Evolutionary conservation across 2,113 vertebrate genomes (phyloP).

Genomic region (Trogon surrucura): DNA sequence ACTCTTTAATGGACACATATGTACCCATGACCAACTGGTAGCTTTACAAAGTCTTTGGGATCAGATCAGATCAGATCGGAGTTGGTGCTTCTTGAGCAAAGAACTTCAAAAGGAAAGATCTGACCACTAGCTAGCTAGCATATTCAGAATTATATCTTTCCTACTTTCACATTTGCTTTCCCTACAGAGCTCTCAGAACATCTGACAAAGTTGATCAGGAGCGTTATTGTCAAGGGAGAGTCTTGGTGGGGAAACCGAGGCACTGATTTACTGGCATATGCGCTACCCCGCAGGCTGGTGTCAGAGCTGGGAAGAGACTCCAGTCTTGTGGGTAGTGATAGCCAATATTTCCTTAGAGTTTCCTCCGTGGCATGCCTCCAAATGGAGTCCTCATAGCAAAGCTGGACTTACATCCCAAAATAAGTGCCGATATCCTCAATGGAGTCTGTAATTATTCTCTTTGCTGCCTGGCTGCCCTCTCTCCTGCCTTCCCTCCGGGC

Average conservation of each 20-base stretch:
- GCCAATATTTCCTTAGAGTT: constrained; percentile 32
- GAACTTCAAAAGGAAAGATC: background rate
- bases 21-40: background rate
- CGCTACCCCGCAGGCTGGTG: background rate
- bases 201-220: background rate
- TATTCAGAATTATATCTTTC: background rate
- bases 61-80: background rate
- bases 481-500: constrained; percentile 52
- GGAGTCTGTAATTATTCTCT: constrained; percentile 50
- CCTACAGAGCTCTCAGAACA: background rate
- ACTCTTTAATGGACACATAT: background rate
- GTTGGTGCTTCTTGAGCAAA: background rate
- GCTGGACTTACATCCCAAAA: constrained; percentile 38
- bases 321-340: background rate
- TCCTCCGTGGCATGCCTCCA: constrained; percentile 33
- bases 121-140: background rate
- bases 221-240: background rate
- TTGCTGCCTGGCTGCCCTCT: constrained; percentile 62
- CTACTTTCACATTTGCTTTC: background rate
- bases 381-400: constrained; percentile 14
- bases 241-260: background rate
- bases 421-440: constrained; percentile 41
- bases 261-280: background rate
- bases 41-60: background rate
- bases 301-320: background rate